Evolutionary conservation across 2,113 vertebrate genomes (phyloP).

Genomic region (Scalopus aquaticus): DNA sequence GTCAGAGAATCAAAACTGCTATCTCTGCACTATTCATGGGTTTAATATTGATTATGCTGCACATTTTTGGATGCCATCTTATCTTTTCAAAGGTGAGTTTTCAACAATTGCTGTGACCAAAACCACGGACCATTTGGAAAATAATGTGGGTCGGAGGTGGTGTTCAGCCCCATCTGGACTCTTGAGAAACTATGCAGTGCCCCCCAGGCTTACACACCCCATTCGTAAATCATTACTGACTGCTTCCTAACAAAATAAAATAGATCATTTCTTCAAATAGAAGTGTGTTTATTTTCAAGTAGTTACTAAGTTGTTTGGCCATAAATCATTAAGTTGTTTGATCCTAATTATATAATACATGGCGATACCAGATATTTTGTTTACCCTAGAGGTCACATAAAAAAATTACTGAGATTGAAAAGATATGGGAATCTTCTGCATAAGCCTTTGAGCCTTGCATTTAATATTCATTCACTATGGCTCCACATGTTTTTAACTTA

Average conservation of each 20-base stretch:
- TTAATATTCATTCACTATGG: background rate
- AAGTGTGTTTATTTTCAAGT: background rate
- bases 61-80: background rate
- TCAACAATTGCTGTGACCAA: background rate
- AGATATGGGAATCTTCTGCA: background rate
- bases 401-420: background rate
- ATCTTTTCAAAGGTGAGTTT: background rate
- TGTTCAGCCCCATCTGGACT: background rate
- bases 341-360: background rate
- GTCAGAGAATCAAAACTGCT: background rate
- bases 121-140: background rate
- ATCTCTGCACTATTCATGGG: background rate
- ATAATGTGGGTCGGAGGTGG: background rate
- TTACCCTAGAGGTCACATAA: background rate
- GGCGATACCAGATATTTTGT: background rate
- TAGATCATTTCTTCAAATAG: background rate
- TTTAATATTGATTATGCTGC: background rate
- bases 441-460: background rate
- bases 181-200: background rate
- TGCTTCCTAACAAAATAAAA: background rate
- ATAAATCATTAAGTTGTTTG: background rate
- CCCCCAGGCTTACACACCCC: background rate
- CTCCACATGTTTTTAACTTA: background rate
- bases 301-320: background rate
- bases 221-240: background rate